Evolutionary conservation across 1,140 invertebrate species (phyloP), one percentile per base, ranked within the genome.

Genomic region (Drosophila repleta): DNA sequence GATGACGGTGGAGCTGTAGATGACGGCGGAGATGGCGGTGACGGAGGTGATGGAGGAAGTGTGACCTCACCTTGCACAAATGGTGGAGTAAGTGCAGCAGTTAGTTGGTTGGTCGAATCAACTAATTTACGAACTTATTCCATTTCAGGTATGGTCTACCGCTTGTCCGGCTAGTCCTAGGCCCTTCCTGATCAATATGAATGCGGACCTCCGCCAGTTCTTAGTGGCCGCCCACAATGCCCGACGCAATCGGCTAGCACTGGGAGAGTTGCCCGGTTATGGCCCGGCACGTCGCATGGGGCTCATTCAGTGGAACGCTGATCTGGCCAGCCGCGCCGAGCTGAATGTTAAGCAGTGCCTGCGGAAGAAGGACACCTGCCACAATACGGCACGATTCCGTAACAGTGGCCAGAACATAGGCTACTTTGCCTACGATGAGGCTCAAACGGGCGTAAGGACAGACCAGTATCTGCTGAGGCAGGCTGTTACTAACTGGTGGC

Each of bases 401-500:
- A 65, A 66, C 37, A 76, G 76, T 41, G 82, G 82, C 4, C 85
- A 90, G 51, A 87, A 87, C 55, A 29, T 90, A 18, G 79, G 79
- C 1, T 24, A 53, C 11, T 56, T 63, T 8, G 56, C 41, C 8
- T 81, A 69, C 3, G 4, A 41, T n/a, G 43, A 41, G 5, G 73
- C 64, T n/a, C 7, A 17, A 3, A 15, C n/a, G 18, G 13, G 51
- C 0, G 5, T 18, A 6, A 63, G 32, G 20, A 35, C 56, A 0
- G 37, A 45, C 3, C 3, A 17, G n/a, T 8, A 49, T 10, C 46
- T 75, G 15, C 13, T 66, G 13, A 58, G 21, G 1, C 8, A 48
- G 4, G 60, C 51, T 1, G 21, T 71, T 2, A 49, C 56, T 4
- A 57, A 39, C 10, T 78, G 72, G 75, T 78, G 75, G 75, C 10